Evolutionary conservation across 1,140 invertebrate species (phyloP), one percentile per base, ranked within the genome.

Genomic region (Eriosoma lanigerum): DNA sequence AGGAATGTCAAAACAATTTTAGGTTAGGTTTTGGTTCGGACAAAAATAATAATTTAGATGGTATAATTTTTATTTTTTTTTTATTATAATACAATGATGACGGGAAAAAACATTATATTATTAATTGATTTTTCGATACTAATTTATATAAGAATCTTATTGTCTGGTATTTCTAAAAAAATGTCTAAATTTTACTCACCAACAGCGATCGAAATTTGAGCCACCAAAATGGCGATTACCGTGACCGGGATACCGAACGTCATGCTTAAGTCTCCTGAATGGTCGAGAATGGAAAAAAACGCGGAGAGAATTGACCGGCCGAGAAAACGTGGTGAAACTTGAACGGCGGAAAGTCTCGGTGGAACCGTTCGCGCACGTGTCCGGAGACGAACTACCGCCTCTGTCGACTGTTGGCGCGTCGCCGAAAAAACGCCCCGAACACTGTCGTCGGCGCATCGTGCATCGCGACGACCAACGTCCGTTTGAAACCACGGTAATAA

Each of bases 281-380:
- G n/a, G n/a, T n/a, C n/a, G n/a, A n/a, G n/a, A n/a, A n/a, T n/a
- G n/a, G n/a, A n/a, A n/a, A n/a, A n/a, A n/a, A 21, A n/a, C 44
- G 66, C 15, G 64, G 38, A 17, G 48, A 46, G 8, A 2, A 13
- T 68, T 12, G 46, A 32, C 13, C 13, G 44, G 38, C 4, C 32
- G 10, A 38, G 32, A 4, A 38, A 38, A 38, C 32, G 10, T 1
- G 60, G 15, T 17, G 17, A 12, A 46, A 68, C 13, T 1, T 13
- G 38, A 17, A 17, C 44, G 13, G 29, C n/a, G 21, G 12, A 19
- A 10, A 52, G n/a, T 10, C 15, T 19, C n/a, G 32, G 5, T 3
- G 3, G 21, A 19, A 78, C 38, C 75, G 56, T 17, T 38, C n/a
- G 38, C 56, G 38, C 75, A 78, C 75, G 75, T 78, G 75, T 62